Evolutionary conservation across 1,140 invertebrate genomes (phyloP).

Genomic region (Danaus melanippus): DNA sequence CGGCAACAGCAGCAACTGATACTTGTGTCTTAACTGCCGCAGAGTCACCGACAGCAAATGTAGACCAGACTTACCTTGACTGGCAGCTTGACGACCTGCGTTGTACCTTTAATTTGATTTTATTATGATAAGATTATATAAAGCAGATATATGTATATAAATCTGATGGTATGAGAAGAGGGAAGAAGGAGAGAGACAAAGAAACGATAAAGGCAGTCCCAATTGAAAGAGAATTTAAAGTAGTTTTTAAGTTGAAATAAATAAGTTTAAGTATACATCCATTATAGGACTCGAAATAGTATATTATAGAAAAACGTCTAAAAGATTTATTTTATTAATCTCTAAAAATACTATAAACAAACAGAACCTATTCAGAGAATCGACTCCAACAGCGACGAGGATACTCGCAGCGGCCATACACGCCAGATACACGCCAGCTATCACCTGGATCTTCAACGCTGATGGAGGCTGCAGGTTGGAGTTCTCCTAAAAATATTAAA

Average conservation of each 20-base stretch:
- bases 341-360: neutral
- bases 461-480: conserved; percentile 80
- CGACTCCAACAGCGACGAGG: conserved; percentile 86
- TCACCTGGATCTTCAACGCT: conserved; percentile 80
- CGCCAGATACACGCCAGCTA: conserved; percentile 87
- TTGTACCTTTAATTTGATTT: conserved; percentile 57
- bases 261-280: no score
- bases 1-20: conserved; percentile 89
- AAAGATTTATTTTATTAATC: neutral
- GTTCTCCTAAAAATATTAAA: conserved; percentile 58
- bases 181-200: no score
- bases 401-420: conserved; percentile 84
- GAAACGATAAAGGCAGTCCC: no score
- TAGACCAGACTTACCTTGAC: conserved; percentile 69
- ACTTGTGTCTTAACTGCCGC: conserved; percentile 81
- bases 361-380: conserved; percentile 81
- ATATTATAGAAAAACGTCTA: no score
- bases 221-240: no score
- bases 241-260: no score
- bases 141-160: neutral
- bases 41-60: conserved; percentile 84
- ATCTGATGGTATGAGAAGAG: neutral
- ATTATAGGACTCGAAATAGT: no score
- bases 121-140: neutral
- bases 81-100: conserved; percentile 57